Evolutionary conservation across 2,113 vertebrate species (phyloP).

Genomic region (Myrmophylax atrothorax): DNA sequence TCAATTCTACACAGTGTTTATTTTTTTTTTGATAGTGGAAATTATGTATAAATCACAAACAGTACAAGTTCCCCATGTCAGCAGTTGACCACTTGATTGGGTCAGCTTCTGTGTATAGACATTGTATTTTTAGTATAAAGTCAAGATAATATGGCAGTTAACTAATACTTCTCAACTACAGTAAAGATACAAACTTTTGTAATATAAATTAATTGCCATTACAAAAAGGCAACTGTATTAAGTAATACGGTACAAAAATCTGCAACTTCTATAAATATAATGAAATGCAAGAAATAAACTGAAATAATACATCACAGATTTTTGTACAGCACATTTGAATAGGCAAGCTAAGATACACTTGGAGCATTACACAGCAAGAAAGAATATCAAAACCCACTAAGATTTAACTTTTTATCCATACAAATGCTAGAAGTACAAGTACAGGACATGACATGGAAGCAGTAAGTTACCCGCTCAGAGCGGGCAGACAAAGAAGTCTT

Average conservation of each 20-base stretch:
- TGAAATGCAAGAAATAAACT: slow-evolving; percentile 72
- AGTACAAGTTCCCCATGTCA: slow-evolving; percentile 64
- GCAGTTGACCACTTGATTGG: slow-evolving; percentile 58
- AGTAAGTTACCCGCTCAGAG: slow-evolving; percentile 69
- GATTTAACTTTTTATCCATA: slow-evolving; percentile 62
- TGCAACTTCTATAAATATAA: slow-evolving; percentile 83
- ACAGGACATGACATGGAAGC: slow-evolving; percentile 68
- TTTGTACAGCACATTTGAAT: slow-evolving; percentile 64
- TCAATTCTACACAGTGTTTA: slow-evolving; percentile 73
- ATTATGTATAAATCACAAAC: slow-evolving; percentile 76
- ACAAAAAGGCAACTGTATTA: slow-evolving; percentile 81
- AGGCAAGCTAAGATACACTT: slow-evolving; percentile 73
- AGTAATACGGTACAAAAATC: slow-evolving; percentile 80
- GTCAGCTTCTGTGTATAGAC: slow-evolving; percentile 59
- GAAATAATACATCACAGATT: slow-evolving; percentile 74
- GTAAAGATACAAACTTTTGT: slow-evolving; percentile 78
- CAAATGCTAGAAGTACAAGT: slow-evolving; percentile 75
- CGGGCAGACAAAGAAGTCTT: slow-evolving; percentile 82
- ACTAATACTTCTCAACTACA: slow-evolving; percentile 68
- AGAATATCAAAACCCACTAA: slow-evolving; percentile 57
- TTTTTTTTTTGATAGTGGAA: slow-evolving; percentile 72
- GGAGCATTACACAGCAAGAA: slow-evolving; percentile 68
- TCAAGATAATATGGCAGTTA: slow-evolving; percentile 73
- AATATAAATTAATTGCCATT: slow-evolving; percentile 83
- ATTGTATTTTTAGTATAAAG: slow-evolving; percentile 78